Evolutionary conservation across 2,113 vertebrate species (phyloP), one percentile per base, ranked within the genome.

Genomic region (Sphaerodactylus townsendi): DNA sequence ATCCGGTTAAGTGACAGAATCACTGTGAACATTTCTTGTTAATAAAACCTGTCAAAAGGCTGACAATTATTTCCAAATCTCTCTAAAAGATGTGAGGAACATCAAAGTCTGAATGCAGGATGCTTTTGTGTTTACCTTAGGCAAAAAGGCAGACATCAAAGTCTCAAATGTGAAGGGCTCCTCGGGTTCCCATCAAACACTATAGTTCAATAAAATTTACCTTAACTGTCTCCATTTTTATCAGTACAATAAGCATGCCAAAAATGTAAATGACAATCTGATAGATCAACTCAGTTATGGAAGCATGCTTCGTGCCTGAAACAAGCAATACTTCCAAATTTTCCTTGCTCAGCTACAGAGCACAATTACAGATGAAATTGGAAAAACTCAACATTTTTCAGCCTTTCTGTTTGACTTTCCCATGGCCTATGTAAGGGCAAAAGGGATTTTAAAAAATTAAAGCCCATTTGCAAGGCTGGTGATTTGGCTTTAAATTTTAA

Each of bases 11-110:
- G 41, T 66, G 13, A 81, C 83, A 84, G 69, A n/a, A 0, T 1
- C 11, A 44, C 2, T 65, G 62, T 39, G 70, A 64, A 85, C 50
- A 10, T 25, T 0, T 30, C 77, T 37, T 82, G 1, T 0, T 83
- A 77, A 74, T 41, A 64, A 78, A 50, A 48, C 56, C 9, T 82
- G 2, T 81, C 19, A 87, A 83, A 90, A 80, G 76, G 21, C 5
- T 76, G 3, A 1, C 35, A 1, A 3, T 86, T 88, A 81, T 2
- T 0, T 1, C 46, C 25, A 3, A 37, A 84, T 89, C 59, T 39
- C 0, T 15, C n/a, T 2, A 3, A 0, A 21, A 48, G 68, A 48
- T 82, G 30, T 76, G 25, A 48, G 46, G 9, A 84, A 69, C 3
- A 75, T 56, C 59, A 80, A 78, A 50, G 3, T 50, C 10, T 71